Conservation (phyloP, 2,888 invertebrate species). For the Esperia sulphurella region DNA sequence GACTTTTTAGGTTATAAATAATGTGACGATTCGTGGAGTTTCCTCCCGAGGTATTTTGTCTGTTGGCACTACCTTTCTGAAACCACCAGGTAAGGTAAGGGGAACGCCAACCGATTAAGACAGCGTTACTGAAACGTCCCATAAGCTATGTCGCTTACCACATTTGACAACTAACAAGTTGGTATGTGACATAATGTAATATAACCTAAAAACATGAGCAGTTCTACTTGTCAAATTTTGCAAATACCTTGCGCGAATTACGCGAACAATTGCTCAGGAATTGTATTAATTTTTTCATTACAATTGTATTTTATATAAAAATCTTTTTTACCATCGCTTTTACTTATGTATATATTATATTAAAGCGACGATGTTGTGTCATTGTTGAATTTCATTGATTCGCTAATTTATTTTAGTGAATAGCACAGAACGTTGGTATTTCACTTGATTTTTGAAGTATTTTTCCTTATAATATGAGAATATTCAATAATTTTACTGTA, state of each 20-base stretch:
- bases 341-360: constrained; percentile 27
- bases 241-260: constrained; percentile 3
- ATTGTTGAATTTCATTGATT: constrained; percentile 66
- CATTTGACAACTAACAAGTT: background rate
- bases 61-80: too few relatives aligned
- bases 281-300: constrained; percentile 66
- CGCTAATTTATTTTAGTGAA: constrained; percentile 64
- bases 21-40: too few relatives aligned
- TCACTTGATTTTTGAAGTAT: constrained; percentile 76
- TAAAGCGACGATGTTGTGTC: constrained; percentile 51
- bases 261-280: constrained; percentile 66
- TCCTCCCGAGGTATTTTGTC: constrained; percentile 1
- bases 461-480: constrained; percentile 65
- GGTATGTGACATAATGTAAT: background rate
- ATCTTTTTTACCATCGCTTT: constrained; percentile 57
- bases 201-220: background rate
- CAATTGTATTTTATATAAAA: constrained; percentile 55
- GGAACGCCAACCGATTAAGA: constrained; percentile 17
- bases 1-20: too few relatives aligned
- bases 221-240: background rate
- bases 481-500: constrained; percentile 70
- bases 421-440: constrained; percentile 78
- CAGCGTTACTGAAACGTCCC: constrained; percentile 12
- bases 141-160: background rate
- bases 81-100: constrained; percentile 5